phyloP scores from a whole-genome alignment of 2,797 vertebrate genomes.

The Lagothrix lagotricha region DNA sequence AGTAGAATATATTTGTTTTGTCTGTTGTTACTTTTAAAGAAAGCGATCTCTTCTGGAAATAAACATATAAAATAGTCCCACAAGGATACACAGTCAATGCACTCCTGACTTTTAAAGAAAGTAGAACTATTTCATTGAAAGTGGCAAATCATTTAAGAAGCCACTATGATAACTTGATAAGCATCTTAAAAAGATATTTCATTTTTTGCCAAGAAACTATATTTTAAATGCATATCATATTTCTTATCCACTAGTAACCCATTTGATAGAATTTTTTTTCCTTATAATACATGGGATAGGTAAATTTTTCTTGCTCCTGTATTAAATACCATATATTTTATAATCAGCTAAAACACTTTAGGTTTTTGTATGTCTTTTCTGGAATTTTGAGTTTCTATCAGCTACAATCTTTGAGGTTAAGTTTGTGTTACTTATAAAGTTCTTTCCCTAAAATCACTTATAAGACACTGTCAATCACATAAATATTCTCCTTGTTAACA shows the following conservation, averaged over 20 bases:
- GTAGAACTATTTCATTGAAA: background rate
- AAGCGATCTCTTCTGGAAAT: slow-evolving; percentile 53
- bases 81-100: background rate
- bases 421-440: background rate
- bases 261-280: background rate
- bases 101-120: background rate
- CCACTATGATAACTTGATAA: background rate
- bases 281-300: background rate
- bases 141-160: background rate
- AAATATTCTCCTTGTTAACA: background rate
- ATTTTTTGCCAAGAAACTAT: background rate
- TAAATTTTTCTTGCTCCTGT: background rate
- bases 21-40: slow-evolving; percentile 59
- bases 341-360: background rate
- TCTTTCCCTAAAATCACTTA: background rate
- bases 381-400: background rate
- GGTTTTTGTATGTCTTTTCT: background rate
- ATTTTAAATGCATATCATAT: background rate
- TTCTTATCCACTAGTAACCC: background rate
- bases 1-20: slow-evolving; percentile 57
- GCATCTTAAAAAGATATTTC: background rate
- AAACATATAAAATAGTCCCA: background rate
- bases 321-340: background rate
- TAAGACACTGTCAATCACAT: background rate
- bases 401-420: background rate